Conservation (phyloP, 2,113 vertebrate species). For the Myrmophylax atrothorax region DNA sequence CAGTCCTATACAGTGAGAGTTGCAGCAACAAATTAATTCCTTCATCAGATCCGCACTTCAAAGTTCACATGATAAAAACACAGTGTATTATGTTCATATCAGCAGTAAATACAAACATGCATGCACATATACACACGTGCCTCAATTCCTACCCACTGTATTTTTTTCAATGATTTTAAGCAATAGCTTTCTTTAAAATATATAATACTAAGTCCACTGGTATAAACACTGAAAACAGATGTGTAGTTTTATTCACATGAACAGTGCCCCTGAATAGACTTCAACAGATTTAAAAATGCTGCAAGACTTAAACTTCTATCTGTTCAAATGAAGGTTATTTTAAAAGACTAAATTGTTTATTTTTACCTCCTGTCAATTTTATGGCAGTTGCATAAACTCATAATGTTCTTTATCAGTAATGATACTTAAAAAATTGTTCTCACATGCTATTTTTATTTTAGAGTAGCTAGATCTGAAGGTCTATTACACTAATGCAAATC, state of each 20-base stretch:
- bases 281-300: not conserved
- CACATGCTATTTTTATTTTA: not conserved
- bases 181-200: not conserved
- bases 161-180: not conserved
- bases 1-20: not conserved
- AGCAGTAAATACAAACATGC: not conserved
- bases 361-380: not conserved
- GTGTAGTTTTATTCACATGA: not conserved
- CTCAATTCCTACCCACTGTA: not conserved
- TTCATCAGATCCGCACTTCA: not conserved
- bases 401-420: not conserved
- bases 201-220: not conserved
- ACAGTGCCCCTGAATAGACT: not conserved
- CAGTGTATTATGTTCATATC: not conserved
- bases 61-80: not conserved
- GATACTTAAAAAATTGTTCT: not conserved
- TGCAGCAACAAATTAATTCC: not conserved
- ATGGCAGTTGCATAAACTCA: not conserved
- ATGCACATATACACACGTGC: fast-evolving
- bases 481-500: not conserved
- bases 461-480: not conserved
- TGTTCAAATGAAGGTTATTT: not conserved
- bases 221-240: not conserved
- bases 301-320: not conserved
- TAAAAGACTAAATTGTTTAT: not conserved